A percentile compares a stretch with the other conserved stretches of the same genome.
phyloP scores from a whole-genome alignment of 35 echinoderm and acorn worm genomes.

The Holothuria glaberrima region DNA sequence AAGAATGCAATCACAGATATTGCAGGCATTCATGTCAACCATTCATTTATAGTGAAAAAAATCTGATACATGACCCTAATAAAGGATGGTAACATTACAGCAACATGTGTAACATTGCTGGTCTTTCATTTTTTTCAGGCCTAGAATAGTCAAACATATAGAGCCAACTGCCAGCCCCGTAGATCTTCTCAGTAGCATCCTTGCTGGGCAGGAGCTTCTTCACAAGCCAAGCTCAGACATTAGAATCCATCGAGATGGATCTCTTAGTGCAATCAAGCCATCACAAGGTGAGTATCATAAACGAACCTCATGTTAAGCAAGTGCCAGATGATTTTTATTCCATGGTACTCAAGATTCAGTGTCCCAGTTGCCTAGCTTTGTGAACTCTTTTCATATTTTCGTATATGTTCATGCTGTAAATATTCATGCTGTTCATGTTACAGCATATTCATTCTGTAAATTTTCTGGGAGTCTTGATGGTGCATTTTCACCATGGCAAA shows the following conservation, averaged over 20 bases:
- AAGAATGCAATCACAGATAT: background rate
- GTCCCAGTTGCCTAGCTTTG: too few relatives aligned
- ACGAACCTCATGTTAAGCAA: too few relatives aligned
- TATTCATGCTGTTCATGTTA: too few relatives aligned
- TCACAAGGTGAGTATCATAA: constrained; percentile 29
- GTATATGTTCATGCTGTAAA: too few relatives aligned
- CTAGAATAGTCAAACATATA: constrained; percentile 22
- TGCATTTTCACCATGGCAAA: background rate
- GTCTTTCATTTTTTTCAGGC: background rate
- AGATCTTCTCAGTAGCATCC: constrained; percentile 84
- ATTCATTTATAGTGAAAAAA: background rate
- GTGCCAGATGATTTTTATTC: too few relatives aligned
- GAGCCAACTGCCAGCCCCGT: constrained; percentile 34
- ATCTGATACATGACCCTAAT: background rate
- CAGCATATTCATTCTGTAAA: too few relatives aligned
- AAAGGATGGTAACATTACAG: background rate
- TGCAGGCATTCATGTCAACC: background rate
- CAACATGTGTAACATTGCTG: background rate
- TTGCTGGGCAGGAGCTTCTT: constrained; percentile 71
- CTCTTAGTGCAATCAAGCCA: constrained; percentile 45
- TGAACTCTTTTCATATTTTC: too few relatives aligned
- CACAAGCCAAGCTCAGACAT: constrained; percentile 72
- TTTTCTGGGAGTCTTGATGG: background rate
- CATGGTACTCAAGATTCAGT: too few relatives aligned
- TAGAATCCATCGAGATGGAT: constrained; percentile 83